Percentiles rank a stretch among this genome's conserved stretches.
Conservation (phyloP, 30 jellyfish, hydroid and myxozoan genomes). For the Catostylus mosaicus region DNA sequence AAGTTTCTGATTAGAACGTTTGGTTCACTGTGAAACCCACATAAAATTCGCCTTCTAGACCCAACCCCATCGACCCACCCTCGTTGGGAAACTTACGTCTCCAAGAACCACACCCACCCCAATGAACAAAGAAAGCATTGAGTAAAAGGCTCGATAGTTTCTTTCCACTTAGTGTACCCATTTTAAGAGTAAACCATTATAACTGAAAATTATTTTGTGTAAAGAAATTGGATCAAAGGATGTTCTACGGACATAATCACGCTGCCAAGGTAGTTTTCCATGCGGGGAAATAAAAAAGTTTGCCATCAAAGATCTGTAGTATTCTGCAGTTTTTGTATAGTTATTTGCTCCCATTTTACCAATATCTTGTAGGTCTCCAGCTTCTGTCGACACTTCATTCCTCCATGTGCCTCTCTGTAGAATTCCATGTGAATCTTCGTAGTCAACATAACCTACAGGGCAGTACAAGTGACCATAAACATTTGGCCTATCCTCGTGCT, state of each 20-base stretch:
- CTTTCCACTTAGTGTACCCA: no score
- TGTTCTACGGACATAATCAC: constrained; percentile 10
- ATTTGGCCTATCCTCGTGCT: constrained; percentile 20
- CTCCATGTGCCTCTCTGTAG: constrained; percentile 42
- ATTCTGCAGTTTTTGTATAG: constrained; percentile 7
- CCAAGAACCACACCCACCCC: no score
- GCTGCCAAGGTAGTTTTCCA: constrained; percentile 5
- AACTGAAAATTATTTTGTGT: no score
- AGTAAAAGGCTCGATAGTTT: no score
- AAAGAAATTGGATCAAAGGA: constrained; percentile 5
- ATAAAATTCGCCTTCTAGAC: no score
- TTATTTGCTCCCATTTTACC: constrained; percentile 27
- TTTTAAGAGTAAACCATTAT: no score
- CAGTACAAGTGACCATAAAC: constrained; percentile 22
- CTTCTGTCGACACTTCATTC: constrained; percentile 7
- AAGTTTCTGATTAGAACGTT: no score
- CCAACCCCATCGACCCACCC: no score
- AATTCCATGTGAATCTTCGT: no score
- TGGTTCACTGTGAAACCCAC: no score
- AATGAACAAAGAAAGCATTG: no score
- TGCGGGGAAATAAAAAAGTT: constrained; percentile 6
- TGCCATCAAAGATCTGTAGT: neutral
- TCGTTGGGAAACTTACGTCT: no score
- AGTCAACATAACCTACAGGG: constrained; percentile 46
- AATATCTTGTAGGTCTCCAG: constrained; percentile 27